Percentiles rank a stretch among this genome's conserved stretches.
Evolutionary conservation across 2,797 vertebrate species (phyloP).

Genomic region (Zalophus californianus): DNA sequence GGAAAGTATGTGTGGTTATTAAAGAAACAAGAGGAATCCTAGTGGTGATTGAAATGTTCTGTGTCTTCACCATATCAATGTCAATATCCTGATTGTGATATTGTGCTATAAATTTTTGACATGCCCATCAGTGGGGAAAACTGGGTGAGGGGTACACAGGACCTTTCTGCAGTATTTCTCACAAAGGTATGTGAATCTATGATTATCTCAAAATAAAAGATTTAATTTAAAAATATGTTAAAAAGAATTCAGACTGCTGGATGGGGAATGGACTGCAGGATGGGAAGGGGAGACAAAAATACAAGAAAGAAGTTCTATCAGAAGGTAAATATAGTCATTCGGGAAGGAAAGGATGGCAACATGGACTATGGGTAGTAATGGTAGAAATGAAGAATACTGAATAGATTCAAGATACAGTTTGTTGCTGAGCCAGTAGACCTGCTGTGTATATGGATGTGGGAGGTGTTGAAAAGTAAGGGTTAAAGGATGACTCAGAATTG

Average conservation of each 20-base stretch:
- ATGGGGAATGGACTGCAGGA: background rate
- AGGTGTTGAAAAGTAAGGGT: background rate
- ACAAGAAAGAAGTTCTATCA: background rate
- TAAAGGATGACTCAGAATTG: background rate
- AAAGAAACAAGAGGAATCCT: background rate
- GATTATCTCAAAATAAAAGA: background rate
- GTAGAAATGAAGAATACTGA: background rate
- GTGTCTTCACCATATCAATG: background rate
- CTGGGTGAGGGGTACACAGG: background rate
- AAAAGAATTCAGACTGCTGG: background rate
- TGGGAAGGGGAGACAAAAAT: background rate
- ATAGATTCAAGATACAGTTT: background rate
- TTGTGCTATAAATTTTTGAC: background rate
- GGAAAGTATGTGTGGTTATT: background rate
- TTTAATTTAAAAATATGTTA: background rate
- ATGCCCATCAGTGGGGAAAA: background rate
- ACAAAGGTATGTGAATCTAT: background rate
- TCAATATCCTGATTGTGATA: background rate
- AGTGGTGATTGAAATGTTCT: background rate
- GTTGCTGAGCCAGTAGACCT: background rate
- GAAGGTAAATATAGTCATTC: background rate
- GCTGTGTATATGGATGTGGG: background rate
- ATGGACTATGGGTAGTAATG: background rate
- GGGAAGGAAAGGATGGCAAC: background rate
- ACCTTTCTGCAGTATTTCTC: background rate